Evolutionary conservation across 2,113 vertebrate species (phyloP).

Genomic region (Piprites chloris): DNA sequence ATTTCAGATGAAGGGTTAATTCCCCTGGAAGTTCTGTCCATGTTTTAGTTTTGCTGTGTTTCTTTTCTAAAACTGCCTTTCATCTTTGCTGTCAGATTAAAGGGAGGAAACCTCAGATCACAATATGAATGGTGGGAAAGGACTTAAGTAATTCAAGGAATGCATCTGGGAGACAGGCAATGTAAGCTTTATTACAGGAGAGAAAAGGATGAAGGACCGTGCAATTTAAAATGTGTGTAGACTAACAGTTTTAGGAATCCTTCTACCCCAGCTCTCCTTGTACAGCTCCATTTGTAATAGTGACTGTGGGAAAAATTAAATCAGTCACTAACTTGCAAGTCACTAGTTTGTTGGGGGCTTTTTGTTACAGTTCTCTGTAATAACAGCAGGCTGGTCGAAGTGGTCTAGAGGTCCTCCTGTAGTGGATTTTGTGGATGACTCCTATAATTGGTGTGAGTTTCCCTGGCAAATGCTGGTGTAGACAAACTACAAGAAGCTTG

Average conservation of each 20-base stretch:
- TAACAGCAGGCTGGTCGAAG: background rate
- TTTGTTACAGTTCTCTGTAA: background rate
- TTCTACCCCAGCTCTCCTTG: background rate
- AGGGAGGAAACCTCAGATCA: conserved; percentile 3
- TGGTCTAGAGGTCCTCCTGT: background rate
- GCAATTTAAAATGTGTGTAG: background rate
- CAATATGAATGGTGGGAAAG: background rate
- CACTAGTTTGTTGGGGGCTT: background rate
- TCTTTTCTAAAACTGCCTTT: background rate
- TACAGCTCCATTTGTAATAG: background rate
- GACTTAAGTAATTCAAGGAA: background rate
- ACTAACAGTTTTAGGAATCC: background rate
- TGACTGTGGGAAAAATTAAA: background rate
- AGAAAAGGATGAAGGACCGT: background rate
- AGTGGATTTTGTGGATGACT: background rate
- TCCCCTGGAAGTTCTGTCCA: background rate
- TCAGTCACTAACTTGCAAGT: background rate
- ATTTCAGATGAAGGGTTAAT: background rate
- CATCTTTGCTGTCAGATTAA: background rate
- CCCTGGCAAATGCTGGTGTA: background rate
- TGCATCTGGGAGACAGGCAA: background rate
- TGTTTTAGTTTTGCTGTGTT: background rate
- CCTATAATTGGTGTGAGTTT: background rate
- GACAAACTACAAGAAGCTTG: background rate
- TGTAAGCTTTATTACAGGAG: background rate